Evolutionary conservation across 2,888 invertebrate species (phyloP), one percentile per base, ranked within the genome.

Genomic region (Agrochola macilenta): DNA sequence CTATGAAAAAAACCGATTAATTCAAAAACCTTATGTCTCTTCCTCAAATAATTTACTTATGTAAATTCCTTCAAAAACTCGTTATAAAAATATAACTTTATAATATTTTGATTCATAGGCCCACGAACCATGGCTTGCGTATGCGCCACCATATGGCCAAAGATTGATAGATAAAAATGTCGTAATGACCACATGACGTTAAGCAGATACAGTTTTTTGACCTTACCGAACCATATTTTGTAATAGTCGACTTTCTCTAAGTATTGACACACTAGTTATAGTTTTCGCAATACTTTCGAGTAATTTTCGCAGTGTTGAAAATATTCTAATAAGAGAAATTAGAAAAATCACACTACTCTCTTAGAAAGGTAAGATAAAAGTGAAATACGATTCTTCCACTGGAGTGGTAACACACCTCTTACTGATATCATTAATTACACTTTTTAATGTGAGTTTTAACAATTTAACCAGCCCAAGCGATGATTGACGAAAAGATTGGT

Each of bases 131-230:
- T 60, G 58, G 68, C 57, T 58, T 60, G 75, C 86, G 80, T 76
- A 81, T 43, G 75, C 82, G 79, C 84, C 69, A 76, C 91, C 92
- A 92, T 92, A 91, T 92, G 92, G 89, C 49, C 81, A 81, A 74
- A 91, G 92, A 92, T 91, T 89, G 74, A 85, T 81, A 92, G 93
- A 92, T 92, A 92, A 91, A 49, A 83, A 72, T 79, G 70, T 85
- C 72, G 89, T 85, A 92, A 93, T 94, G 91, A 88, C 92, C 90
- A 89, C 92, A 90, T 89, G 90, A 91, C 91, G 91, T 91, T 92
- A 89, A 89, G 85, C 87, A 90, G 88, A 88, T 75, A 85, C 69
- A 85, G 89, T 87, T 86, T 87, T 77, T 88, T 90, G 90, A 90
- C 89, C 89, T 87, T 69, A 79, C 69, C n/a, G 30, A 61, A 63